Evolutionary conservation across 1,140 invertebrate genomes (phyloP), one percentile per base, ranked within the genome.

Genomic region (Papilio polyxenes): DNA sequence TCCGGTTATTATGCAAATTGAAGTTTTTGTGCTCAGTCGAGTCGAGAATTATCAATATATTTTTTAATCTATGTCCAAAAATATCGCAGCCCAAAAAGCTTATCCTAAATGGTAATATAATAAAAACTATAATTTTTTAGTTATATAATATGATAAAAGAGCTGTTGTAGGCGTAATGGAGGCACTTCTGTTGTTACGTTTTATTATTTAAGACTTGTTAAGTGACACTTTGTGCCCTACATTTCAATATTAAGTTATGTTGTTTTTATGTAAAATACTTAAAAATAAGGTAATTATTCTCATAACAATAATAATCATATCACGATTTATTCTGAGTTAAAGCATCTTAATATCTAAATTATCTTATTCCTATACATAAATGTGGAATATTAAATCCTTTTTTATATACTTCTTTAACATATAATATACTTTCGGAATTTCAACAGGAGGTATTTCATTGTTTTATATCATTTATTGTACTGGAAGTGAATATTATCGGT

Each of bases 391-490:
- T 87, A 88, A 89, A 75, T 85, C 83, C 85, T 87, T 86, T 31
- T 88, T 88, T 88, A 92, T 89, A 90, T 89, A 91, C 81, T 87
- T 91, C 59, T 89, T 83, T 91, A 91, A 92, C 89, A 89, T 91
- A 90, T 89, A 88, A 91, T 92, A 93, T 93, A 92, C 84, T 91
- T 87, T 89, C 87, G 91, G 89, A 93, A 89, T 92, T 89, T 93
- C 81, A 93, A 93, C 91, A 90, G 86, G 91, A 92, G 91, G 91
- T 92, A 93, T 88, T 89, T 86, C 85, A 84, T 86, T 84, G 40
- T 44, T 44, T 44, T 44, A 44, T 77, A 82, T 82, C 83, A 84
- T 83, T 84, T 82, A 87, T 91, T 90, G 89, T 92, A 91, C 88
- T 93, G 89, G 82, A 90, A 89, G 86, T 89, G 85, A 85, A 74